Evolutionary conservation across 2,888 invertebrate species (phyloP).

Genomic region (Archaeoteleia sp.): DNA sequence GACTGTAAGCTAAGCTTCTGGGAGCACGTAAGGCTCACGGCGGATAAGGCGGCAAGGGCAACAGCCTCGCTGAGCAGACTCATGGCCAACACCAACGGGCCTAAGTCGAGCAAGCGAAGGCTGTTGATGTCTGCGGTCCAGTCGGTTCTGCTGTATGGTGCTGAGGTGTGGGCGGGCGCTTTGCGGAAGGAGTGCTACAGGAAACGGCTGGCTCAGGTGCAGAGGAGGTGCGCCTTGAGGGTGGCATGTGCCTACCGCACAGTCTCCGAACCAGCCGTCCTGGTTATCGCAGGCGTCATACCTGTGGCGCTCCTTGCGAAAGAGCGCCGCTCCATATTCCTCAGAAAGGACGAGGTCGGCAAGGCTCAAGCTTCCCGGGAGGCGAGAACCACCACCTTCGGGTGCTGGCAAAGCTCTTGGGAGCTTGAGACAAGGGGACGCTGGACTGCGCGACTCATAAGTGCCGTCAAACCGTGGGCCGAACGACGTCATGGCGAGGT

Average conservation of each 20-base stretch:
- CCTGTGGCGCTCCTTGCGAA: background rate
- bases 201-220: slow-evolving; percentile 35
- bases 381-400: background rate
- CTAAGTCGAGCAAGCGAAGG: slow-evolving; percentile 30
- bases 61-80: slow-evolving; percentile 19
- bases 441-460: slow-evolving; percentile 2
- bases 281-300: slow-evolving; percentile 16
- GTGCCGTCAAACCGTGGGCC: too few relatives aligned
- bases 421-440: background rate
- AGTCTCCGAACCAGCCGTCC: slow-evolving; percentile 50
- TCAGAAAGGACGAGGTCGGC: too few relatives aligned
- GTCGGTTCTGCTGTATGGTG: slow-evolving; percentile 50
- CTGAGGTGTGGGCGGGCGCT: slow-evolving; percentile 40
- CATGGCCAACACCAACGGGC: slow-evolving; percentile 15
- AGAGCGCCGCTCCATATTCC: too few relatives aligned
- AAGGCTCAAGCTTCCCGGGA: too few relatives aligned
- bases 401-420: slow-evolving; percentile 1
- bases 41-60: slow-evolving; percentile 44
- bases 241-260: slow-evolving; percentile 51
- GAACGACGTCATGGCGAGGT: slow-evolving; percentile 1
- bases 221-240: slow-evolving; percentile 43
- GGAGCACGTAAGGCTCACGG: slow-evolving; percentile 38
- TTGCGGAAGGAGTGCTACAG: slow-evolving; percentile 37
- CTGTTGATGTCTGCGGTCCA: slow-evolving; percentile 35
- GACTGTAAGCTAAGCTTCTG: slow-evolving; percentile 45